phyloP scores from a whole-genome alignment of 1,140 invertebrate genomes.

The Adelges cooleyi region DNA sequence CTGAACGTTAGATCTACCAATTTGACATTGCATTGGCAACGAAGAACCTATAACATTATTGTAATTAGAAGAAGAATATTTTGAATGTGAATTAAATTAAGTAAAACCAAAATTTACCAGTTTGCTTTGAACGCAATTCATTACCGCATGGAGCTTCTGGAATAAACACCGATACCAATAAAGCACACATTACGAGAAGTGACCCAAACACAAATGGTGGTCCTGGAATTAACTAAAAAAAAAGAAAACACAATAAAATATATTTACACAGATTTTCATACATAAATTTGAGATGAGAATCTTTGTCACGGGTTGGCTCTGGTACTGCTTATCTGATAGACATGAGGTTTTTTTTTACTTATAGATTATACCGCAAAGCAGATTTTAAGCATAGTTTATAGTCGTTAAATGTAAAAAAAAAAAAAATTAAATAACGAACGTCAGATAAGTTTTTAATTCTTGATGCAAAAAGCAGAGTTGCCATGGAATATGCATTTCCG shows the following conservation, averaged over 20 bases:
- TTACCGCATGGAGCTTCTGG: slow-evolving; percentile 40
- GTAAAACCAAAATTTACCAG: neutral
- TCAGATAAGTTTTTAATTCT: too few relatives aligned
- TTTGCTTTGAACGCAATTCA: slow-evolving; percentile 3
- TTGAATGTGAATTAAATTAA: neutral
- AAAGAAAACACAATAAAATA: slow-evolving; percentile 6
- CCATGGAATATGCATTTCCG: too few relatives aligned
- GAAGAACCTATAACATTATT: slow-evolving; percentile 8
- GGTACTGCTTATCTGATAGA: too few relatives aligned
- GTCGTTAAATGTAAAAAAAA: too few relatives aligned
- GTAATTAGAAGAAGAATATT: neutral
- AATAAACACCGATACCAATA: slow-evolving; percentile 84
- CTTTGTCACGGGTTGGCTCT: too few relatives aligned
- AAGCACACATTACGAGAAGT: slow-evolving; percentile 86
- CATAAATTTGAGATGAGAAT: too few relatives aligned
- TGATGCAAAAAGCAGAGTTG: too few relatives aligned
- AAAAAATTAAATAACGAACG: too few relatives aligned
- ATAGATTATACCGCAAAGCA: too few relatives aligned
- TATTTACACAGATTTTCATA: neutral
- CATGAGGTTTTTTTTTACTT: too few relatives aligned
- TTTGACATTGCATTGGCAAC: slow-evolving; percentile 12
- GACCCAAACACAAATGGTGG: slow-evolving; percentile 99
- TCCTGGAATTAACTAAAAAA: slow-evolving; percentile 75
- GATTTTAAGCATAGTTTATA: too few relatives aligned
- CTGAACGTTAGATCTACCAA: slow-evolving; percentile 13